These are phyloP conservation scores for Clupea harengus DNA, from an alignment of 2,113 vertebrate species.

Conservation along the genomic window DNA sequence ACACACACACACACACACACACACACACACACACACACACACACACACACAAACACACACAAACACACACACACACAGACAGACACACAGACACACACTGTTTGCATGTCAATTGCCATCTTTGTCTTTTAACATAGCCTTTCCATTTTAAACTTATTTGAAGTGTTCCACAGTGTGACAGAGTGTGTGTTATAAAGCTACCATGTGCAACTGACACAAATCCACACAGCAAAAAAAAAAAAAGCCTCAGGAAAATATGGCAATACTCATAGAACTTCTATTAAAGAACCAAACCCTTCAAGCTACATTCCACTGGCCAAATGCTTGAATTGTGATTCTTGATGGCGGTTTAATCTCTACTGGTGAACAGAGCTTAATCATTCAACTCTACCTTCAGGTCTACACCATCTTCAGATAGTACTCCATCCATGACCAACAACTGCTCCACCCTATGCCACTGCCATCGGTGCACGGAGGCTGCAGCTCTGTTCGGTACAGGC, in stretches of 20 bases:
- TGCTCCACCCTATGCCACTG: neutral
- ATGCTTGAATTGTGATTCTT: neutral
- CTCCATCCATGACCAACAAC: slow-evolving; percentile 7
- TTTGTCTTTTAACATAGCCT: no score
- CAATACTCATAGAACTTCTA: neutral
- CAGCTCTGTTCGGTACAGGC: neutral
- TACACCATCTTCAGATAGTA: neutral
- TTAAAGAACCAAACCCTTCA: neutral
- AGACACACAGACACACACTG: neutral
- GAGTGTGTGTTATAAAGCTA: neutral
- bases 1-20: neutral
- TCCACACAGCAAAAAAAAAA: neutral
- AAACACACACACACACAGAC: neutral
- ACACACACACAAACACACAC: neutral
- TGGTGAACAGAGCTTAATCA: neutral
- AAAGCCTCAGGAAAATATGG: neutral
- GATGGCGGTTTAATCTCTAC: neutral
- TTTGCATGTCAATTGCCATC: neutral
- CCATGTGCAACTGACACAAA: neutral
- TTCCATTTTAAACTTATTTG: no score
- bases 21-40: neutral
- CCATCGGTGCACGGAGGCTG: neutral
- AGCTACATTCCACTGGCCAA: neutral
- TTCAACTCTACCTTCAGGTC: neutral
- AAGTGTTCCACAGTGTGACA: neutral